A percentile compares a stretch with the other conserved stretches of the same genome.
These are phyloP conservation scores for Pseudochromis fuscus DNA, from an alignment of 2,797 vertebrate species.

Conservation along the genomic window DNA sequence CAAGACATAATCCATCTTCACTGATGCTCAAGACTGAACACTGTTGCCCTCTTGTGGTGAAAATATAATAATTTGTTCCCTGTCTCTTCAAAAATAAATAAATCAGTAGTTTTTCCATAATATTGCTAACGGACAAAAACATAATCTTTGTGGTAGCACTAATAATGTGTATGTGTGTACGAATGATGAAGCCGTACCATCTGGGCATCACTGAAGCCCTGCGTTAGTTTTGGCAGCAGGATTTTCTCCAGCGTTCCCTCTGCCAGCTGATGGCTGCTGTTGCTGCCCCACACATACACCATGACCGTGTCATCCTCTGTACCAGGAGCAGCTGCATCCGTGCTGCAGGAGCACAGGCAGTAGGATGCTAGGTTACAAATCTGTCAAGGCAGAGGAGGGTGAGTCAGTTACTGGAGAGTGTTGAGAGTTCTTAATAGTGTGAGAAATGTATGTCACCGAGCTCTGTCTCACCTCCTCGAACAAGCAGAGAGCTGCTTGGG, in stretches of 20 bases:
- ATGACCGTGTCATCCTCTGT: constrained; percentile 80
- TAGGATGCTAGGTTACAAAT: constrained; percentile 87
- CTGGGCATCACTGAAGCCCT: constrained; percentile 89
- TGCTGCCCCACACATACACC: constrained; percentile 90
- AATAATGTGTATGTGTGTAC: neutral
- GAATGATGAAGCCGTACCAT: constrained; percentile 76
- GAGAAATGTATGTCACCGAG: neutral
- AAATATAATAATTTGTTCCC: too few species aligned
- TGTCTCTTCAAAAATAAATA: too few species aligned
- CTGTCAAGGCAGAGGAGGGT: constrained; percentile 62
- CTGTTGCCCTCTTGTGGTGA: too few species aligned
- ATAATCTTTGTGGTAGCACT: neutral
- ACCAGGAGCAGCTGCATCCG: constrained; percentile 74
- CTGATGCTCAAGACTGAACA: too few species aligned
- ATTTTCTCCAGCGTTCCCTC: constrained; percentile 90
- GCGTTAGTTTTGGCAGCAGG: constrained; percentile 87
- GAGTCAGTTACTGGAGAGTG: constrained; percentile 11
- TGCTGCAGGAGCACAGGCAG: constrained; percentile 87
- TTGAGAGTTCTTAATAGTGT: neutral
- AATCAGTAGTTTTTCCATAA: too few species aligned
- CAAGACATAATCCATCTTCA: too few species aligned
- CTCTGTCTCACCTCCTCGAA: constrained; percentile 84
- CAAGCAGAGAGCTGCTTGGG: constrained; percentile 86
- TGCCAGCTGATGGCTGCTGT: constrained; percentile 90
- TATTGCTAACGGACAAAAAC: neutral